Evolutionary conservation across 2,797 vertebrate genomes (phyloP).

Genomic region (Poecilia wingei): DNA sequence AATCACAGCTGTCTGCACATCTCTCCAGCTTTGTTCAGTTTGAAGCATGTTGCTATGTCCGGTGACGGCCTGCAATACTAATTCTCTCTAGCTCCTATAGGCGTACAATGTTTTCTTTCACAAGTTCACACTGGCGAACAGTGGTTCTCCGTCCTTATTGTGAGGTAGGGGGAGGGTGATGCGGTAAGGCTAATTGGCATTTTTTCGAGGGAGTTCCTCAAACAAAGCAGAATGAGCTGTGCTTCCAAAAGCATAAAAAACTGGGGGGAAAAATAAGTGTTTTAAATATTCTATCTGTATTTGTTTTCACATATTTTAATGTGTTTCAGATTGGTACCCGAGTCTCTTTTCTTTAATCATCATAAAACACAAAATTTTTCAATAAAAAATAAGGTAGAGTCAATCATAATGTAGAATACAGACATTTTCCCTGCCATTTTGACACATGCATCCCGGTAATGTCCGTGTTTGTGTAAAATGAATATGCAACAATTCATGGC

Average conservation of each 20-base stretch:
- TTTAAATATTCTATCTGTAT: not conserved
- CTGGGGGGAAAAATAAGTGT: too few species aligned
- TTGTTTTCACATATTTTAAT: not conserved
- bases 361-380: not conserved
- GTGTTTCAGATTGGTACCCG: not conserved
- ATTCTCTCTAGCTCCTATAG: not conserved
- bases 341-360: not conserved
- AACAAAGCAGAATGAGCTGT: conserved; percentile 1
- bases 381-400: not conserved
- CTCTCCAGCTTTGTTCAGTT: conserved; percentile 18
- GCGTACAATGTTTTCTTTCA: not conserved
- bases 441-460: not conserved
- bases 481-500: not conserved
- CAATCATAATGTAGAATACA: not conserved
- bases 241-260: not conserved
- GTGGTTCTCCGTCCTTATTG: not conserved
- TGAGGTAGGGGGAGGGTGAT: not conserved
- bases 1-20: conserved; percentile 8
- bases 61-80: not conserved
- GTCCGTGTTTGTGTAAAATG: not conserved
- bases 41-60: not conserved
- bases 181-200: not conserved
- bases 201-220: not conserved
- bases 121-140: not conserved
- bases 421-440: not conserved